Conservation (phyloP, 2,797 vertebrate species). For the Eremophila alpestris region DNA sequence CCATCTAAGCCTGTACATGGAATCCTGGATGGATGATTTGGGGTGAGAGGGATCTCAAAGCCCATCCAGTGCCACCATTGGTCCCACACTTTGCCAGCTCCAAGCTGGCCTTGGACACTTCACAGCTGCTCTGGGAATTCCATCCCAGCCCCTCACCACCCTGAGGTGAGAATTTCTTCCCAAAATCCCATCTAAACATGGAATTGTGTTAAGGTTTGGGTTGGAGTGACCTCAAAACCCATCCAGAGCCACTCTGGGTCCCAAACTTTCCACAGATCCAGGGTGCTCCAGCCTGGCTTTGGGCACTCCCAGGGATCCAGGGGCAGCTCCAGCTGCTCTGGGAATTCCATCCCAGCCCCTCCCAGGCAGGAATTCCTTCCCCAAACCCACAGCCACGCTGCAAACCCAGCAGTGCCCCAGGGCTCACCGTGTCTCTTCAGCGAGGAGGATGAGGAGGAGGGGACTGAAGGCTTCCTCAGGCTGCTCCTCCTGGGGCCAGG, state of each 20-base stretch:
- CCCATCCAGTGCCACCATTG: too few species aligned
- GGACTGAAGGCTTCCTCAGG: conserved; percentile 66
- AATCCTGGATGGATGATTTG: too few species aligned
- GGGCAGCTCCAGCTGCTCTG: background rate
- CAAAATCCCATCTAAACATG: too few species aligned
- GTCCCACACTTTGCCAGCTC: too few species aligned
- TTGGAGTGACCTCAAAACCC: background rate
- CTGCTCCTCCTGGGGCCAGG: background rate
- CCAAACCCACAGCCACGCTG: background rate
- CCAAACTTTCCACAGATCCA: too few species aligned
- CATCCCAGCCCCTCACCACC: too few species aligned
- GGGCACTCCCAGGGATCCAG: rapidly evolving
- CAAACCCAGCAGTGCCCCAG: background rate
- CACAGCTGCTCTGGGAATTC: too few species aligned
- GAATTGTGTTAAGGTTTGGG: background rate
- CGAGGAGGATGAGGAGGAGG: conserved; percentile 6
- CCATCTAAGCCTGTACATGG: too few species aligned
- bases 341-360: background rate
- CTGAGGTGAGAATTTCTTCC: too few species aligned
- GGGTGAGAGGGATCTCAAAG: too few species aligned
- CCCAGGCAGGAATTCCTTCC: background rate
- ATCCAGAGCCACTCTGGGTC: too few species aligned
- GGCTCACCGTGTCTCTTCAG: conserved; percentile 75
- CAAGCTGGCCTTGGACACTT: too few species aligned
- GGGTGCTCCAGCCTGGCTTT: background rate